Percentiles rank a stretch among this genome's conserved stretches.
phyloP scores from a whole-genome alignment of 2,888 invertebrate species.

The Diogma glabrata region DNA sequence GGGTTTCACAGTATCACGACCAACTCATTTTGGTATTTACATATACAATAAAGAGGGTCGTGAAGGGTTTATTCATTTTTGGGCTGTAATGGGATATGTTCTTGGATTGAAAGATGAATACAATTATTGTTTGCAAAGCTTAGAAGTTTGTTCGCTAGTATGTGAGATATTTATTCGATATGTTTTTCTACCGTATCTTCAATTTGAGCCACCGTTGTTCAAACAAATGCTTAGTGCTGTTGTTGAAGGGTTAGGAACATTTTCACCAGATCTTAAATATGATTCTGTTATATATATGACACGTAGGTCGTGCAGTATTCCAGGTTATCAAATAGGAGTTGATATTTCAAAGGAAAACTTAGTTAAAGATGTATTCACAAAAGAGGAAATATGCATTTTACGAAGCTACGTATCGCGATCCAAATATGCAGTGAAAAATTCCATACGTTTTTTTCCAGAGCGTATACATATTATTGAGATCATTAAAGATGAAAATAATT shows the following conservation, averaged over 20 bases:
- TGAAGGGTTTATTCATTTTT: constrained; percentile 12
- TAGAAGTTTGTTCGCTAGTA: neutral
- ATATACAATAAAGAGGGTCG: neutral
- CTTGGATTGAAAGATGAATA: constrained; percentile 9
- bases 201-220: neutral
- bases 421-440: too few species aligned
- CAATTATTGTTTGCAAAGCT: constrained; percentile 4
- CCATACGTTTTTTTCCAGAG: too few species aligned
- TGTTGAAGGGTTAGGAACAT: neutral
- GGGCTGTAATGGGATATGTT: constrained; percentile 6
- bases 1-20: neutral
- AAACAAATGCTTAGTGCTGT: neutral
- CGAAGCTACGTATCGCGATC: neutral
- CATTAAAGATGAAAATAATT: too few species aligned
- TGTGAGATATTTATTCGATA: constrained; percentile 3
- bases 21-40: neutral
- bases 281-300: neutral
- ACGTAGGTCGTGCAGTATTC: neutral
- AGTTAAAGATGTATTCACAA: neutral
- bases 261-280: neutral
- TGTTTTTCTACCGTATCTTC: constrained; percentile 3
- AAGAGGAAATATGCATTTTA: neutral
- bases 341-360: neutral
- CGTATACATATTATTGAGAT: too few species aligned
- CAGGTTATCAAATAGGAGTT: constrained; percentile 7